These are phyloP conservation scores for Epicauta chinensis DNA, from an alignment of 1,140 invertebrate species.

Conservation along the genomic window DNA sequence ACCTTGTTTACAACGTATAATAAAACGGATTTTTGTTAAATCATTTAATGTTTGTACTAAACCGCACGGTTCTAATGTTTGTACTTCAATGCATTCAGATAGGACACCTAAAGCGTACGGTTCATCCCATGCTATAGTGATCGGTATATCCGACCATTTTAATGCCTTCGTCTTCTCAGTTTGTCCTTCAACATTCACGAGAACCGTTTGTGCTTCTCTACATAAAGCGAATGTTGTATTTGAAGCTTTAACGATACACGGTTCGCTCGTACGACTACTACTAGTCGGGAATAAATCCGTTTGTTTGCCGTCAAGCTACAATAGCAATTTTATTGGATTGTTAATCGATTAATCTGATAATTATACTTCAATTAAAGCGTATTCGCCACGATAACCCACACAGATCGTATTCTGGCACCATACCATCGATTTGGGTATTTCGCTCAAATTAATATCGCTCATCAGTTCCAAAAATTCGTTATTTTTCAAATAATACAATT, in stretches of 20 bases:
- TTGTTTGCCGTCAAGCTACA: constrained; percentile 47
- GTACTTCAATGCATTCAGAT: constrained; percentile 66
- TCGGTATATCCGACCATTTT: constrained; percentile 78
- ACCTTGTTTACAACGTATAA: constrained; percentile 63
- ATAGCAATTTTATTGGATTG: not conserved
- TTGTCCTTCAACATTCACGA: constrained; percentile 69
- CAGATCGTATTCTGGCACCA: constrained; percentile 81
- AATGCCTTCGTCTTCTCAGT: constrained; percentile 62
- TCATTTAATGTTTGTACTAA: constrained; percentile 72
- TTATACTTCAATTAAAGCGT: constrained; percentile 67
- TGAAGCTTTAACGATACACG: constrained; percentile 68
- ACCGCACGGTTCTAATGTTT: constrained; percentile 55
- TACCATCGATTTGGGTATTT: constrained; percentile 76
- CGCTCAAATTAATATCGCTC: constrained; percentile 70
- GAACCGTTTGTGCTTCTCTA: constrained; percentile 76
- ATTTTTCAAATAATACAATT: constrained; percentile 87
- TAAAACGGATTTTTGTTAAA: constrained; percentile 58
- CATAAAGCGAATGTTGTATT: constrained; percentile 70
- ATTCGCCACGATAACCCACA: constrained; percentile 79
- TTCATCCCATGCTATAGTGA: constrained; percentile 77
- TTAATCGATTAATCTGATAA: not conserved
- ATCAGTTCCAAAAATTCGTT: constrained; percentile 70
- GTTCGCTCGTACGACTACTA: constrained; percentile 70
- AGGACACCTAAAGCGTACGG: constrained; percentile 84
- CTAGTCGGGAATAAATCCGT: constrained; percentile 83